These are phyloP conservation scores for Mustela lutreola DNA, from an alignment of 2,113 vertebrate genomes.

Conservation along the genomic window DNA sequence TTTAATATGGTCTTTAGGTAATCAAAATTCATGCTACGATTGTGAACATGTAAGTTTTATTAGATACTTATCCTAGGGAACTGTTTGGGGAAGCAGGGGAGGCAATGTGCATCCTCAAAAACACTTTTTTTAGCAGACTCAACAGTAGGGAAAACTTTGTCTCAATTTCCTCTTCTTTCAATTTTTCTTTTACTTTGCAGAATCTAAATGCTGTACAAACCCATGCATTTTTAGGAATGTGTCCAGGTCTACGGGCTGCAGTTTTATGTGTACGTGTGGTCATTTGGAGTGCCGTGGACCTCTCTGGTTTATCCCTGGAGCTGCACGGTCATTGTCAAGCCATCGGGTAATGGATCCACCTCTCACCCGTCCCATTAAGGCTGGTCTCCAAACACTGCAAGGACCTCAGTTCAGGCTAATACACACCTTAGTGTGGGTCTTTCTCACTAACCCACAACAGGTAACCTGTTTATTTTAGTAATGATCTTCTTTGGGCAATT, in stretches of 20 bases:
- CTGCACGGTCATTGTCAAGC: neutral
- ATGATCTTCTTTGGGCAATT: neutral
- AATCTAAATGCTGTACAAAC: neutral
- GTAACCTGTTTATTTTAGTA: neutral
- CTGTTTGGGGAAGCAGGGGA: fast-evolving
- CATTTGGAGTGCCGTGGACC: neutral
- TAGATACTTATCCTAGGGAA: neutral
- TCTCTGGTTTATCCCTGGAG: neutral
- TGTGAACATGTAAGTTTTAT: neutral
- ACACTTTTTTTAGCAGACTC: neutral
- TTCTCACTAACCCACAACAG: neutral
- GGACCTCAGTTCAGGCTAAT: neutral
- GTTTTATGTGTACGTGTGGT: neutral
- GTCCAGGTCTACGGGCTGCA: fast-evolving
- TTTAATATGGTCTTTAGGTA: neutral
- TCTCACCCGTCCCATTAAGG: no score
- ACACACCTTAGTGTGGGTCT: fast-evolving
- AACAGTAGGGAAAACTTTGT: neutral
- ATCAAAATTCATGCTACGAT: neutral
- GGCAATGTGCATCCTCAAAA: neutral
- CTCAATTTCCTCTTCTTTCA: neutral
- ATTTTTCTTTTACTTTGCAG: neutral
- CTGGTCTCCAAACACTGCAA: neutral
- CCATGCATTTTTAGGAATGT: neutral
- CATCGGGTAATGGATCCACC: fast-evolving